phyloP scores from a whole-genome alignment of 30 jellyfish, hydroid and myxozoan genomes.

The Mastigias papua region DNA sequence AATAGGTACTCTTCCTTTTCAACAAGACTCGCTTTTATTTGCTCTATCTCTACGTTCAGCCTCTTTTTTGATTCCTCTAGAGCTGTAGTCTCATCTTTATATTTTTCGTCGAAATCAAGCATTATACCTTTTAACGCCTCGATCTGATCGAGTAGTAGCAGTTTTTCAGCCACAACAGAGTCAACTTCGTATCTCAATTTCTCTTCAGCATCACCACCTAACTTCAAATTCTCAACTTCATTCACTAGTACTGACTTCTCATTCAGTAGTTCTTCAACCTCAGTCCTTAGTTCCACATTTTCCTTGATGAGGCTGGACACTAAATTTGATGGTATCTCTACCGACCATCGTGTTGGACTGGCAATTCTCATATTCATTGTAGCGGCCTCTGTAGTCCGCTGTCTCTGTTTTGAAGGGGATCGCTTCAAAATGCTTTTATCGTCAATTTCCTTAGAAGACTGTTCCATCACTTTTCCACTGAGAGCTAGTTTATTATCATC shows the following conservation, averaged over 20 bases:
- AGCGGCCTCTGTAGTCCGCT: neutral
- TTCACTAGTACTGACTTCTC: conserved; percentile 1
- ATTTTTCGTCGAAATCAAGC: conserved; percentile 29
- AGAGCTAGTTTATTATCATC: neutral
- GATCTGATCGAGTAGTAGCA: conserved; percentile 45
- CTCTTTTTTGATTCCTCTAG: conserved; percentile 9
- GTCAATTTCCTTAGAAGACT: neutral
- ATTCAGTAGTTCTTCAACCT: neutral
- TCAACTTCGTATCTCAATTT: conserved; percentile 18
- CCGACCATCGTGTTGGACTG: conserved; percentile 30
- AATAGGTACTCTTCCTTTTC: conserved; percentile 4
- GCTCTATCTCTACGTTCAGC: conserved; percentile 13
- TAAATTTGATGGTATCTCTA: conserved; percentile 50
- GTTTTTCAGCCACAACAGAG: conserved; percentile 37
- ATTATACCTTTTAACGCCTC: conserved; percentile 42
- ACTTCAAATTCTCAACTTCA: conserved; percentile 3
- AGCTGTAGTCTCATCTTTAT: conserved; percentile 10
- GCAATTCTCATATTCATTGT: conserved; percentile 19
- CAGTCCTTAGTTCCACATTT: conserved; percentile 17
- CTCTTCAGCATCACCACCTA: neutral
- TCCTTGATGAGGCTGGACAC: conserved; percentile 58
- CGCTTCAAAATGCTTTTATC: no score
- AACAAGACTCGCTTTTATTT: neutral
- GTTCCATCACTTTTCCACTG: neutral
- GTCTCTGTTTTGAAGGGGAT: no score